Evolutionary conservation across 2,113 vertebrate genomes (phyloP), one percentile per base, ranked within the genome.

Genomic region (Plotosus lineatus): DNA sequence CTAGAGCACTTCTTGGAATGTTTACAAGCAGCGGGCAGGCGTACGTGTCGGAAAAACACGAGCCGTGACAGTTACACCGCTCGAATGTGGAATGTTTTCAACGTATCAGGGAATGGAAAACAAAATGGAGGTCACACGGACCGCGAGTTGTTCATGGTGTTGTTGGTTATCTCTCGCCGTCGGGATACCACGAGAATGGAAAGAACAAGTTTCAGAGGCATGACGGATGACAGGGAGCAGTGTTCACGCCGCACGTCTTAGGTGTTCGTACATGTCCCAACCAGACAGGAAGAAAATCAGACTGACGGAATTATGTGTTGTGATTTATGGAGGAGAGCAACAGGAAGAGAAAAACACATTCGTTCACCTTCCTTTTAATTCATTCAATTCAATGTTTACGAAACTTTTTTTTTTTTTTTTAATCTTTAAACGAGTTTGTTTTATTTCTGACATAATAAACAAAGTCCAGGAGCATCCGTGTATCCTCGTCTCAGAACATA

Each of bases 181-280:
- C 2, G 36, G 26, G 33, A 15, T 17, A 42, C 73, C 3, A 5
- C 11, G 31, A 15, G 40, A 6, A 7, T 17, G 38, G 3, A 8
- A n/a, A 89, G 85, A 83, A 85, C 89, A 87, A 87, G 89, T 88
- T 91, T 92, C 89, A 92, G 90, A 89, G 89, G 88, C 85, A 50
- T 48, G 53, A 68, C n/a, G 8, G 53, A 68, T 19, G 8, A 88
- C 89, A 87, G 90, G 90, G 90, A 88, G 89, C 91, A 90, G 90
- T 90, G 90, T 90, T 42, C 33, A 89, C 87, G 88, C 89, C 79
- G 86, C 86, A 80, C 87, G 31, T 87, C 88, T 90, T 83, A 90
- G 92, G 92, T 88, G 90, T 90, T 90, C 86, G 89, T 93, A 89
- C 93, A 89, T 91, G 93, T 92, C 92, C 89, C 88, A 93, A 93